Evolutionary conservation across 53 echinoderm and acorn worm genomes (phyloP), one percentile per base, ranked within the genome.

Genomic region (Luidia sarsii): DNA sequence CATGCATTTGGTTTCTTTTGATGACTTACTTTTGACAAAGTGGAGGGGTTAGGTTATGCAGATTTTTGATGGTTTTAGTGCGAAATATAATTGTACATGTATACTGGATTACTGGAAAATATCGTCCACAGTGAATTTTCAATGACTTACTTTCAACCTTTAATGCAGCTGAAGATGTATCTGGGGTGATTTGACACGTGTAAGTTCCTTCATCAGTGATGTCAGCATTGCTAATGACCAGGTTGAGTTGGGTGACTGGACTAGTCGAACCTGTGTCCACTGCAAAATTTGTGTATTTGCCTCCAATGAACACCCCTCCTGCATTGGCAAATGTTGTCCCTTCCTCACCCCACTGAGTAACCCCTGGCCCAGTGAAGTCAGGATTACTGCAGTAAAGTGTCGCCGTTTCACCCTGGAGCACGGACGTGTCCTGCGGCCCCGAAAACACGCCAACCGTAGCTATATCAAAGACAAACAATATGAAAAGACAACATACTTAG

Each of bases 61-160:
- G n/a, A n/a, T n/a, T n/a, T n/a, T n/a, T n/a, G n/a, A n/a, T n/a
- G n/a, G n/a, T n/a, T n/a, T n/a, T n/a, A n/a, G n/a, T n/a, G n/a
- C n/a, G n/a, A n/a, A n/a, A n/a, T n/a, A n/a, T n/a, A n/a, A n/a
- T n/a, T n/a, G n/a, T n/a, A n/a, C n/a, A n/a, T n/a, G n/a, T n/a
- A n/a, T n/a, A n/a, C n/a, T n/a, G n/a, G n/a, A n/a, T n/a, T n/a
- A n/a, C n/a, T n/a, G n/a, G n/a, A n/a, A n/a, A n/a, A n/a, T n/a
- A n/a, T n/a, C n/a, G n/a, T n/a, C n/a, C n/a, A n/a, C n/a, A n/a
- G n/a, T n/a, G n/a, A n/a, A n/a, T n/a, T n/a, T n/a, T n/a, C n/a
- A n/a, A n/a, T n/a, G n/a, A 37, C 64, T 64, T 39, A 71, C 73
- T 54, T 56, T 73, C 73, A 10, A 73, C 73, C n/a, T 50, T 54